Base-by-base conservation (phyloP, 2,113 vertebrate genomes). In the Electrona antarctica region DNA sequence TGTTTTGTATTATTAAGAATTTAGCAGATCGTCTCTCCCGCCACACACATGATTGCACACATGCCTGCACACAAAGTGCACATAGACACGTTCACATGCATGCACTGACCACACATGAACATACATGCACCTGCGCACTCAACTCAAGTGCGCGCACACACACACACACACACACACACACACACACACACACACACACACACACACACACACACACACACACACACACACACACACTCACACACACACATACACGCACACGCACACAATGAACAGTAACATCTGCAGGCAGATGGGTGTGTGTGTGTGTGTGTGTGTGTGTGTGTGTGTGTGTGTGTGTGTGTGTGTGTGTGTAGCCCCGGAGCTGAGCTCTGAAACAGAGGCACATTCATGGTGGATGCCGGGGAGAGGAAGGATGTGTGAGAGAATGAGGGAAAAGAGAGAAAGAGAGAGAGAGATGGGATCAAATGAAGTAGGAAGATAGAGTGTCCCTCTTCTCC, bases 371-470 rank as follows among this genome's bases (percentile, higher is more conserved):
- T 82, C 84, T 67, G 74, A 84, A 88, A 92, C 91, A 93, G 90
- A 92, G 91, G 80, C 71, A 83, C 90, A 92, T 93, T 93, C 91
- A 92, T 92, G 65, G 56, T 64, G 71, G 75, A 79, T 83, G 74
- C 81, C 58, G 77, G 82, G 75, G 80, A 91, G 88, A 90, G 90
- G 90, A 92, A 90, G 92, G 85, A 90, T 88, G 92, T 89, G 87
- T 87, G 86, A 82, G 77, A 90, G 85, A 86, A 72, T 28, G 88
- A 82, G 78, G 80, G 82, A 78, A 69, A 64, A 74, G 83, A 87
- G 80, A 87, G 78, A 88, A 75, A 77, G 82, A 54, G 66, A 85
- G 84, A 41, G 51, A 71, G 52, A 64, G 69, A 88, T 73, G 81
- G 13, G 87, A 92, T 92, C 86, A 89, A 89, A 89, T 91, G 88